Percentiles rank a stretch among this genome's conserved stretches.
phyloP scores from a whole-genome alignment of 2,797 vertebrate genomes.

The Sebastes miniatus region DNA sequence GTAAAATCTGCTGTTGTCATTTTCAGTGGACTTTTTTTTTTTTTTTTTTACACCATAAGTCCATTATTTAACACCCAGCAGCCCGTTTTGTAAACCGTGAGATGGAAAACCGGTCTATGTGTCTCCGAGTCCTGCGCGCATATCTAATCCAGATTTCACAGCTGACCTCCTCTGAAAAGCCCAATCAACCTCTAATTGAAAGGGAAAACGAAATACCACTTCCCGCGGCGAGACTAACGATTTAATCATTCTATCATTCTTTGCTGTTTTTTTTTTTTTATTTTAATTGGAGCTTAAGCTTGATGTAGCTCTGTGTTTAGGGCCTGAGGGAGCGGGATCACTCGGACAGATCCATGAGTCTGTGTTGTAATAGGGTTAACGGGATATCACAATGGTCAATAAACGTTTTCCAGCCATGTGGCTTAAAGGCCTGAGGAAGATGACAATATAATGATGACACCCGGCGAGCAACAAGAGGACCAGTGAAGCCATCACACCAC shows the following conservation, averaged over 20 bases:
- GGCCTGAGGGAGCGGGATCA: slow-evolving; percentile 92
- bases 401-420: slow-evolving; percentile 71
- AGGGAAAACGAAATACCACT: slow-evolving; percentile 95
- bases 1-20: slow-evolving; percentile 1
- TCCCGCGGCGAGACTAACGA: slow-evolving; percentile 96
- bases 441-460: slow-evolving; percentile 33
- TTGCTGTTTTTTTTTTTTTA: slow-evolving; percentile 82
- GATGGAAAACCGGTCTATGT: slow-evolving; percentile 7
- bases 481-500: neutral
- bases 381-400: slow-evolving; percentile 87
- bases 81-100: neutral
- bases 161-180: slow-evolving; percentile 99
- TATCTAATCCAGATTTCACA: slow-evolving; percentile 99
- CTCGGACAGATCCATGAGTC: slow-evolving; percentile 89
- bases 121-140: slow-evolving; percentile 74
- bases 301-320: slow-evolving; percentile 80
- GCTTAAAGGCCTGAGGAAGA: slow-evolving; percentile 47
- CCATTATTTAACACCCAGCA: slow-evolving; percentile 14
- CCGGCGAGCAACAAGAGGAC: slow-evolving; percentile 2
- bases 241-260: slow-evolving; percentile 97
- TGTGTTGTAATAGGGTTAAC: slow-evolving; percentile 88
- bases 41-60: neutral
- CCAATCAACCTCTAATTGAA: slow-evolving; percentile 99
- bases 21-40: neutral
- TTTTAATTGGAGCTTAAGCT: slow-evolving; percentile 94